A percentile compares a stretch with the other conserved stretches of the same genome.
phyloP scores from a whole-genome alignment of 2,113 vertebrate genomes.

The Malurus elegans region DNA sequence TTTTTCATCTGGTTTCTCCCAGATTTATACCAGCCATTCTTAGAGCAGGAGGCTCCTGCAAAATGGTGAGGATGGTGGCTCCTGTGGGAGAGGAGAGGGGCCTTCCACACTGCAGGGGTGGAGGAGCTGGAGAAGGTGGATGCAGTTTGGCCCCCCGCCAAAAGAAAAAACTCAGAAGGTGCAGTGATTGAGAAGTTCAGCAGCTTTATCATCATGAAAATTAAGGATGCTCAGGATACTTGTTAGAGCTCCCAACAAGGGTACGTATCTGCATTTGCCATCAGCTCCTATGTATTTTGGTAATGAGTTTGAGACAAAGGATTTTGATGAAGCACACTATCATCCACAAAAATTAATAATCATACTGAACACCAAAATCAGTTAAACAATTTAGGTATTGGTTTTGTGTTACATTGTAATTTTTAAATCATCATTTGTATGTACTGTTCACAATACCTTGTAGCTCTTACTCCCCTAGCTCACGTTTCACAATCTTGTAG shows the following conservation, averaged over 20 bases:
- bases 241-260: not conserved
- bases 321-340: not conserved
- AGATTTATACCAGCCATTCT: not conserved
- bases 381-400: not conserved
- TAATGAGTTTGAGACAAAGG: not conserved
- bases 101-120: not conserved
- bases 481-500: not conserved
- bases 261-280: not conserved
- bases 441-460: not conserved
- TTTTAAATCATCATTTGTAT: not conserved
- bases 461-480: not conserved
- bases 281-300: not conserved
- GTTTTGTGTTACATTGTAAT: not conserved
- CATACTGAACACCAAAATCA: not conserved
- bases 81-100: not conserved
- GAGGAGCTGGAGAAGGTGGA: not conserved
- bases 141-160: not conserved
- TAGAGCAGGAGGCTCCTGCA: not conserved
- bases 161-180: not conserved
- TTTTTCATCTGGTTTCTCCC: not conserved
- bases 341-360: not conserved
- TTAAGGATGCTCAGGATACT: not conserved
- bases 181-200: not conserved
- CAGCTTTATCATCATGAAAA: not conserved
- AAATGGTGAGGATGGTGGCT: not conserved